These are phyloP conservation scores for Pollicipes pollicipes DNA, from an alignment of 1,140 invertebrate genomes.

Conservation along the genomic window DNA sequence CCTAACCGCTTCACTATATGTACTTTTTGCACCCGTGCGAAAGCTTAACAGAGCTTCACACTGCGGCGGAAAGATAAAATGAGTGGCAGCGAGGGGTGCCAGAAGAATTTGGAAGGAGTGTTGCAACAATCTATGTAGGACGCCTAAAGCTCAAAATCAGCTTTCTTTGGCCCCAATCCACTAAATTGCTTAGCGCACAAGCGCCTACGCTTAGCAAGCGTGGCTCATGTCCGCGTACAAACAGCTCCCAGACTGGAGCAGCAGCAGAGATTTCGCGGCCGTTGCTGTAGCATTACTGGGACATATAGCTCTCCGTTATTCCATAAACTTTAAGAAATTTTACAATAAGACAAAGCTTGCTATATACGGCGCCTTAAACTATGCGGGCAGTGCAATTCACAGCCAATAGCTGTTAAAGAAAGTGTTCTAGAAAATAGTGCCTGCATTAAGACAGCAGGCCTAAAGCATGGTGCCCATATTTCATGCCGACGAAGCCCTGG, in stretches of 20 bases:
- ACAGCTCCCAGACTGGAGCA: not conserved
- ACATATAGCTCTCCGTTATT: not conserved
- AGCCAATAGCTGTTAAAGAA: slow-evolving; percentile 1
- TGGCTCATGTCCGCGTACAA: no score
- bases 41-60: no score
- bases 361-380: not conserved
- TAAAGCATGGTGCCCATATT: not conserved
- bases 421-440: not conserved
- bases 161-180: no score
- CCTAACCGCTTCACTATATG: no score
- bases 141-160: no score
- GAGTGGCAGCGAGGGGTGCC: no score
- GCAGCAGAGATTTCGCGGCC: not conserved
- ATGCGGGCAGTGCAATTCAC: not conserved
- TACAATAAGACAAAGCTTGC: not conserved
- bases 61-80: no score
- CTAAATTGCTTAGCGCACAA: no score
- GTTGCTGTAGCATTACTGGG: not conserved
- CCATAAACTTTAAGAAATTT: slow-evolving; percentile 2
- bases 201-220: no score
- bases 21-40: no score
- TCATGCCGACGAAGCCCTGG: not conserved
- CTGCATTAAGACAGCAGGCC: not conserved
- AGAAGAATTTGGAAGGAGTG: no score
- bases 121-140: no score